Evolutionary conservation across 2,888 invertebrate species (phyloP).

Genomic region (Mythimna pallens): DNA sequence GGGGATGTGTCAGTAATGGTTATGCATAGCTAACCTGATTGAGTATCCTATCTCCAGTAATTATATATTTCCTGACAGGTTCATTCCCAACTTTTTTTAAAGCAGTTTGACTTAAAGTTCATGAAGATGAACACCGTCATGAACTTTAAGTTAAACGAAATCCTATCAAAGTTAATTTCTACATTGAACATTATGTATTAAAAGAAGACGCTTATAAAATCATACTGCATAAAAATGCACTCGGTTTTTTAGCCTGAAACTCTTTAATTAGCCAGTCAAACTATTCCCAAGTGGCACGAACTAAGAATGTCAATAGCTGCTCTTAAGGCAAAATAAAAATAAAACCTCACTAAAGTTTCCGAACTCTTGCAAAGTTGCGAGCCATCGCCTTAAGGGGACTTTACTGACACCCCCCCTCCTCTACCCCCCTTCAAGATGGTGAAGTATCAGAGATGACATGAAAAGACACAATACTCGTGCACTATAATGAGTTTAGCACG

Average conservation of each 20-base stretch:
- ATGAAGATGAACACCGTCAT: no score
- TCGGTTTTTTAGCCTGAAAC: background rate
- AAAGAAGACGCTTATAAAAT: background rate
- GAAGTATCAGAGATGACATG: constrained; percentile 50
- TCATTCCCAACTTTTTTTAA: background rate
- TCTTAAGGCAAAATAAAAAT: constrained; percentile 32
- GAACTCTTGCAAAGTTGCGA: constrained; percentile 38
- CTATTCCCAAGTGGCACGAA: constrained; percentile 15
- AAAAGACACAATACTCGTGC: constrained; percentile 52
- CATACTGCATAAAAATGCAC: constrained; percentile 12
- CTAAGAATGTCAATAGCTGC: constrained; percentile 37
- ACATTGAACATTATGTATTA: no score
- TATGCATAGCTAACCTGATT: no score
- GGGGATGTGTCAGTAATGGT: background rate
- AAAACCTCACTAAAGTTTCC: constrained; percentile 28
- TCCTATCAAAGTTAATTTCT: background rate
- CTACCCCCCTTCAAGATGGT: constrained; percentile 29
- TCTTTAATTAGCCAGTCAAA: constrained; percentile 37
- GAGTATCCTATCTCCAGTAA: no score
- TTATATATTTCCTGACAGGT: no score
- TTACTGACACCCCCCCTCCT: constrained; percentile 29
- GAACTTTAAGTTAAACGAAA: no score
- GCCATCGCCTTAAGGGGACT: constrained; percentile 56
- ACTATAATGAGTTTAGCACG: constrained; percentile 51
- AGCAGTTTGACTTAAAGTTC: no score